Evolutionary conservation across 2,113 vertebrate genomes (phyloP).

Genomic region (Mustela lutreola): DNA sequence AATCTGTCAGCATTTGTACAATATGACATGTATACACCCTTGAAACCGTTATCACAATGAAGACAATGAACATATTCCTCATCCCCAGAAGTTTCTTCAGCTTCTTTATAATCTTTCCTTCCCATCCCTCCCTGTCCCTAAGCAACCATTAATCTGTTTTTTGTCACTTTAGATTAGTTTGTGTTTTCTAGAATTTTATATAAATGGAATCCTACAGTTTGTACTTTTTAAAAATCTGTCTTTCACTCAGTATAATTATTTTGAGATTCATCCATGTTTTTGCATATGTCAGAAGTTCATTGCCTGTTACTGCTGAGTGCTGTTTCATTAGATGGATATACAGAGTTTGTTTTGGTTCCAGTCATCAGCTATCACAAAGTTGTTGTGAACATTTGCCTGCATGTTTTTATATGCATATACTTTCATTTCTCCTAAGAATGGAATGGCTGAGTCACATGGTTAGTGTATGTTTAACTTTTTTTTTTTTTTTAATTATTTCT

Average conservation of each 20-base stretch:
- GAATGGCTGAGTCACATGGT: background rate
- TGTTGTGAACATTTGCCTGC: background rate
- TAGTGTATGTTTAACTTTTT: background rate
- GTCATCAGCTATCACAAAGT: conserved; percentile 16
- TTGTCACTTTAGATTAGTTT: background rate
- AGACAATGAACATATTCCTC: background rate
- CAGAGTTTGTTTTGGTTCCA: background rate
- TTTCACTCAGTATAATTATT: conserved; percentile 44
- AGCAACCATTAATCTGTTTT: background rate
- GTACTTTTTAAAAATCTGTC: background rate
- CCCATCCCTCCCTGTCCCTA: background rate
- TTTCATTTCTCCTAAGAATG: conserved; percentile 34
- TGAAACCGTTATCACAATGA: background rate
- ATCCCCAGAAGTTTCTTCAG: background rate
- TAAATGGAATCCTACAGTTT: background rate
- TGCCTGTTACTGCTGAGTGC: conserved; percentile 3
- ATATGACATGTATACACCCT: background rate
- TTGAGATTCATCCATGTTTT: conserved; percentile 13
- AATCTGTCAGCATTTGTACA: background rate
- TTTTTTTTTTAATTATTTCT: background rate
- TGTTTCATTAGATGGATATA: background rate
- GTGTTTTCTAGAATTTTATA: conserved; percentile 21
- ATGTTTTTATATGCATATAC: background rate
- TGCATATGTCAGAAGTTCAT: background rate
- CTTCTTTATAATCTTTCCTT: background rate